phyloP scores from a whole-genome alignment of 2,113 vertebrate species.

The Marcusenius ussheri region DNA sequence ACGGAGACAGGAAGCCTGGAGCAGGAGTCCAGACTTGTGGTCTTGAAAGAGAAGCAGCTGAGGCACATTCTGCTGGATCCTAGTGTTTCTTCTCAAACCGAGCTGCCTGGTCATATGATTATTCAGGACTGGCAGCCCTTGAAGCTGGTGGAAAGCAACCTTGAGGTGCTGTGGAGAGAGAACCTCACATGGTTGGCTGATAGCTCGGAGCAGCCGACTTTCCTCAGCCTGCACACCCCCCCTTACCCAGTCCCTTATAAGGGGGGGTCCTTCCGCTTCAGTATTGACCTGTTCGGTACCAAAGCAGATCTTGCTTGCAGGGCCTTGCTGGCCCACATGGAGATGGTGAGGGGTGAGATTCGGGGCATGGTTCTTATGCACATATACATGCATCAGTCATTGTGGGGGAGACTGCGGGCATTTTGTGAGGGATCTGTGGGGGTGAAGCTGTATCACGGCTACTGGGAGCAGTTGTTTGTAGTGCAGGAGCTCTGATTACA shows the following conservation, averaged over 20 bases:
- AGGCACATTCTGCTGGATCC: conserved; percentile 33
- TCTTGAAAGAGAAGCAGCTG: conserved; percentile 24
- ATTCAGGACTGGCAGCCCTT: conserved; percentile 42
- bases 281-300: conserved; percentile 36
- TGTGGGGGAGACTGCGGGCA: conserved; percentile 25
- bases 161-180: conserved; percentile 31
- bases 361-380: conserved; percentile 17
- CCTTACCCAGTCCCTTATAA: conserved; percentile 36
- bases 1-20: neutral
- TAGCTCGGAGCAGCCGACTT: conserved; percentile 19
- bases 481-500: conserved; percentile 22
- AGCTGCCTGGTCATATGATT: conserved; percentile 36
- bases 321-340: conserved; percentile 31
- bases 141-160: conserved; percentile 34
- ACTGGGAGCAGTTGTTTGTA: conserved; percentile 34
- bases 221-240: conserved; percentile 35
- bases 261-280: conserved; percentile 34
- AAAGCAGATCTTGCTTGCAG: conserved; percentile 16
- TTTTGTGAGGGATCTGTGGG: conserved; percentile 28
- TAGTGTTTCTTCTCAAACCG: conserved; percentile 23
- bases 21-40: neutral
- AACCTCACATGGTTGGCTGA: conserved; percentile 38
- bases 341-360: conserved; percentile 21
- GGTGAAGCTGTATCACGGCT: conserved; percentile 10
- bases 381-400: conserved; percentile 25